Percentiles rank a stretch among this genome's conserved stretches.
Conservation (phyloP, 2,797 vertebrate genomes). For the Lacerta viridis region DNA sequence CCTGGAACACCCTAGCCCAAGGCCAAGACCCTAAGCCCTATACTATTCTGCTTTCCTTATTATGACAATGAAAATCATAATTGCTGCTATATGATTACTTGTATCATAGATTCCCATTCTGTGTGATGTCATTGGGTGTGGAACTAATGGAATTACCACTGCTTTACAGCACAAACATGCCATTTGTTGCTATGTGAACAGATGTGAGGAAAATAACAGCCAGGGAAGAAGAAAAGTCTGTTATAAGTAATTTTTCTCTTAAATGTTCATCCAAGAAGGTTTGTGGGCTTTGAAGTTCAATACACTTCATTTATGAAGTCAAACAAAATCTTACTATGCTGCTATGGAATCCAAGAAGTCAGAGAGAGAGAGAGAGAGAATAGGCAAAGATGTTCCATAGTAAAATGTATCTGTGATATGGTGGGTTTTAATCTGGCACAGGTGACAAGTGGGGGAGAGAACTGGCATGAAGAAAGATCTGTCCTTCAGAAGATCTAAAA, state of each 20-base stretch:
- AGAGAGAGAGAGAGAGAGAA: neutral
- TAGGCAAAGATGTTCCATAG: neutral
- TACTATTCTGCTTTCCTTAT: neutral
- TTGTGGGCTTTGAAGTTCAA: neutral
- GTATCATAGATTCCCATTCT: neutral
- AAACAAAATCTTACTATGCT: neutral
- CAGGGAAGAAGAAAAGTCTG: too few species aligned
- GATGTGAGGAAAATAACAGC: neutral
- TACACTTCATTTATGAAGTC: neutral
- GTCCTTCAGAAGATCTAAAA: neutral
- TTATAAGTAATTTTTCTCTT: slow-evolving; percentile 7
- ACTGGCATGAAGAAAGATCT: neutral
- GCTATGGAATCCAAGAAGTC: neutral
- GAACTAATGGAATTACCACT: neutral
- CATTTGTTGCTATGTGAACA: neutral
- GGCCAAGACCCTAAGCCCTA: neutral
- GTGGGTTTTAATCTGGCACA: neutral
- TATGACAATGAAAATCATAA: neutral
- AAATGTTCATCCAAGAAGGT: neutral
- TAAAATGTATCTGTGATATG: neutral
- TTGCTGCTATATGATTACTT: neutral
- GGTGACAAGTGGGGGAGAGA: neutral
- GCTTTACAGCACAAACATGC: neutral
- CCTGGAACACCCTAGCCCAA: neutral
- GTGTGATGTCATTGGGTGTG: slow-evolving; percentile 6